Evolutionary conservation across 1,140 invertebrate species (phyloP), one percentile per base, ranked within the genome.

Genomic region (Helicoverpa zea): DNA sequence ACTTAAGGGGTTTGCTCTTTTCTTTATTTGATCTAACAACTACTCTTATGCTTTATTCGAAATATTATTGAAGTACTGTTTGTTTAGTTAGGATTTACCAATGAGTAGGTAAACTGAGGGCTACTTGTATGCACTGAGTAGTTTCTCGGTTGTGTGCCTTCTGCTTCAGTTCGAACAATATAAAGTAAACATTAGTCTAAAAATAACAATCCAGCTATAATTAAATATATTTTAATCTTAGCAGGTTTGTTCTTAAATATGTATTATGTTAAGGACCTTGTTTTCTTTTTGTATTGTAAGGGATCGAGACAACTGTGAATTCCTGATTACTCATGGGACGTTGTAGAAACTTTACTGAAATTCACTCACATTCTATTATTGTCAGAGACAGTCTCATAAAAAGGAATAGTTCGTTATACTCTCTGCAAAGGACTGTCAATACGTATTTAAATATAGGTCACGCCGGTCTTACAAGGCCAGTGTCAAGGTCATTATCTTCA

Each of bases 1-100:
- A 90, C 90, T 91, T 87, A 87, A 90, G 84, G 90, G 90, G 89
- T 86, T 90, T 93, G 90, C 90, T 89, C 91, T 93, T 93, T 93
- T 93, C 88, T 91, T 88, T 91, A 88, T 92, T 90, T 89, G 87
- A 88, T 84, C 86, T 84, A 87, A 86, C 86, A 86, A 85, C 81
- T 86, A 81, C 82, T 82, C 82, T 79, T 83, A 81, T 29, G 78
- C 79, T 84, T 81, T 86, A 81, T 85, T 80, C 61, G 66, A 81
- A 79, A 85, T 84, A 86, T 84, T 86, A 82, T 84, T 82, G 81
- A 84, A 83, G 66, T 73, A 58, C 64, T 85, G 82, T 86, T 84
- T 84, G 75, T 77, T 86, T 59, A 35, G 64, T 77, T 77, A 29
- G 30, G 75, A 77, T 77, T 66, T 66, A 52, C 61, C 61, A 77